Percentiles rank a stretch among this genome's conserved stretches.
Conservation (phyloP, 2,797 vertebrate genomes). For the Oophaga sylvatica region DNA sequence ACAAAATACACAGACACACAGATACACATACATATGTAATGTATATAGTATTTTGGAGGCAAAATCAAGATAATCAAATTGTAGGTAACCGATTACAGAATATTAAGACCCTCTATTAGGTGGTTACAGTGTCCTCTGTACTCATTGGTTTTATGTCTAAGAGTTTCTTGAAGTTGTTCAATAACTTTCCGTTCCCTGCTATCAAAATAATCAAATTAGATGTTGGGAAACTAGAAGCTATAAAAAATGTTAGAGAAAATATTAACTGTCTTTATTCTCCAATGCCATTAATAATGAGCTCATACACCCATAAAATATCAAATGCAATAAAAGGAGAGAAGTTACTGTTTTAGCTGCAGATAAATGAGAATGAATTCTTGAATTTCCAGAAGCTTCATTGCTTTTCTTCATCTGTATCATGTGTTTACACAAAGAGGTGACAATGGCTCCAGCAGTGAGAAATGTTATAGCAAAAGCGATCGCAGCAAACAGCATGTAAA, state of each 20-base stretch:
- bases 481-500: slow-evolving; percentile 25
- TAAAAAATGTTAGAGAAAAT: slow-evolving; percentile 36
- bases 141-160: background rate
- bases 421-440: slow-evolving; percentile 67
- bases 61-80: background rate
- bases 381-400: slow-evolving; percentile 11
- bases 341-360: slow-evolving; percentile 66
- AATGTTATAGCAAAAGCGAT: slow-evolving; percentile 57
- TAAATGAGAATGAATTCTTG: slow-evolving; percentile 62
- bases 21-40: background rate
- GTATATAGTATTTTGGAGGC: background rate
- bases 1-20: background rate
- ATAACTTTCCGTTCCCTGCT: slow-evolving; percentile 63
- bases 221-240: slow-evolving; percentile 52
- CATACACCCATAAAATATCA: background rate
- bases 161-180: slow-evolving; percentile 52
- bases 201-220: slow-evolving; percentile 62
- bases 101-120: background rate
- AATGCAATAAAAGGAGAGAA: slow-evolving; percentile 67
- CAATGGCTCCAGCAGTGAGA: slow-evolving; percentile 63
- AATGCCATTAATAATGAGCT: background rate
- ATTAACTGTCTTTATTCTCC: slow-evolving; percentile 19
- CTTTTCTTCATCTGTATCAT: slow-evolving; percentile 58
- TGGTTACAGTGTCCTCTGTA: slow-evolving; percentile 13
- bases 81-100: no score